phyloP scores from a whole-genome alignment of 2,113 vertebrate species.

The Oxygymnocypris stewartii region DNA sequence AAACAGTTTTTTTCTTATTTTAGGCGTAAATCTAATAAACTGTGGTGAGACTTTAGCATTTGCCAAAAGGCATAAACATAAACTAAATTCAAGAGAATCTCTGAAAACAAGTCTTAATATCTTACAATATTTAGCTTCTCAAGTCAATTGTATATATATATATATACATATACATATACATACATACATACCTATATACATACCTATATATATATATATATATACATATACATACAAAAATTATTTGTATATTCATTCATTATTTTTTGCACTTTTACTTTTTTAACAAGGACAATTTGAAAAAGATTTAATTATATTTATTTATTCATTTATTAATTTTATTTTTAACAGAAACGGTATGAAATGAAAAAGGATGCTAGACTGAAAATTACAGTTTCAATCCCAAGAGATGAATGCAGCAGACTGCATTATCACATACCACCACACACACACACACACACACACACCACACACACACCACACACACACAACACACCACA shows the following conservation, averaged over 20 bases:
- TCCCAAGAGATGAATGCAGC: constrained; percentile 13
- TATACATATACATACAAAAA: too few species aligned
- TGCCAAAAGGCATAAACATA: not conserved
- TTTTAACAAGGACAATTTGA: too few species aligned
- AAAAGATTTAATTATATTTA: too few species aligned
- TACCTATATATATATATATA: too few species aligned
- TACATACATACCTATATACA: too few species aligned
- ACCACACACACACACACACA: too few species aligned
- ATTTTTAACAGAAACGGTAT: too few species aligned
- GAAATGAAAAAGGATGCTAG: too few species aligned
- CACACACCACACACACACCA: not conserved
- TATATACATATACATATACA: too few species aligned
- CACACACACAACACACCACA: not conserved
- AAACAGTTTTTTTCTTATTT: not conserved
- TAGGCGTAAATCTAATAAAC: not conserved
- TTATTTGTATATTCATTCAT: too few species aligned
- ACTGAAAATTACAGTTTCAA: constrained; percentile 22
- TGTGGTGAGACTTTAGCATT: not conserved
- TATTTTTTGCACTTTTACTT: too few species aligned
- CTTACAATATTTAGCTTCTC: not conserved
- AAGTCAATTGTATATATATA: not conserved
- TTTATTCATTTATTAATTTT: too few species aligned
- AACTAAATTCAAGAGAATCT: not conserved
- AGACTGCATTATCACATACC: not conserved
- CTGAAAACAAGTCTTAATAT: not conserved